A percentile compares a stretch with the other conserved stretches of the same genome.
Conservation (phyloP, 1,140 invertebrate genomes). For the Leptoteleia sp. region DNA sequence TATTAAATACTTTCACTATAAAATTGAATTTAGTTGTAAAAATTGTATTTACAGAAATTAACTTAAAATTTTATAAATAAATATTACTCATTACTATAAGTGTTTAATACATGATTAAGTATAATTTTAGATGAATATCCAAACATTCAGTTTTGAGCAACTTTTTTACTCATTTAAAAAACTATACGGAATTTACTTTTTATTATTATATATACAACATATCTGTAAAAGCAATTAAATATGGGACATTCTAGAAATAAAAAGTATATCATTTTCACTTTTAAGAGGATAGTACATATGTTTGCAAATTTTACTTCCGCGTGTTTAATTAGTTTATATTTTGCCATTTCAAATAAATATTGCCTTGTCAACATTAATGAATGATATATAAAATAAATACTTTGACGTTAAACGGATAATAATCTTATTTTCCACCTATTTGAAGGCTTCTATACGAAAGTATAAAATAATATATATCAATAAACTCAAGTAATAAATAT, state of each 20-base stretch:
- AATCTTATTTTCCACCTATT: too few species aligned
- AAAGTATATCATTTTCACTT: neutral
- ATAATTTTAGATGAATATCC: slow-evolving; percentile 37
- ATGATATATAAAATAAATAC: too few species aligned
- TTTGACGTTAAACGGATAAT: too few species aligned
- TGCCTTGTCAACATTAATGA: too few species aligned
- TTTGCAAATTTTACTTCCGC: neutral
- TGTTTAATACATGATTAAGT: slow-evolving; percentile 15
- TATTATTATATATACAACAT: slow-evolving; percentile 35
- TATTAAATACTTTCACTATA: too few species aligned
- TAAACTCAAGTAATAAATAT: too few species aligned
- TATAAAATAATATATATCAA: too few species aligned
- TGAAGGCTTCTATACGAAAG: too few species aligned
- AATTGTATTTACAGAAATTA: neutral
- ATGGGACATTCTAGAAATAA: slow-evolving; percentile 18
- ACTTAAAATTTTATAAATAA: neutral
- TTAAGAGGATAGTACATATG: neutral
- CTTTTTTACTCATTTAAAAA: slow-evolving; percentile 43
- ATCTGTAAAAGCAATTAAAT: slow-evolving; percentile 32
- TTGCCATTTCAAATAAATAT: neutral
- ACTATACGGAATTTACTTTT: slow-evolving; percentile 27
- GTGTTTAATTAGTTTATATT: neutral
- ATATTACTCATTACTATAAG: neutral
- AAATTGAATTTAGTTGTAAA: neutral
- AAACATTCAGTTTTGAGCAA: slow-evolving; percentile 51